Percentiles rank a stretch among this genome's conserved stretches.
phyloP scores from a whole-genome alignment of 2,888 invertebrate genomes.

The Hyles lineata region DNA sequence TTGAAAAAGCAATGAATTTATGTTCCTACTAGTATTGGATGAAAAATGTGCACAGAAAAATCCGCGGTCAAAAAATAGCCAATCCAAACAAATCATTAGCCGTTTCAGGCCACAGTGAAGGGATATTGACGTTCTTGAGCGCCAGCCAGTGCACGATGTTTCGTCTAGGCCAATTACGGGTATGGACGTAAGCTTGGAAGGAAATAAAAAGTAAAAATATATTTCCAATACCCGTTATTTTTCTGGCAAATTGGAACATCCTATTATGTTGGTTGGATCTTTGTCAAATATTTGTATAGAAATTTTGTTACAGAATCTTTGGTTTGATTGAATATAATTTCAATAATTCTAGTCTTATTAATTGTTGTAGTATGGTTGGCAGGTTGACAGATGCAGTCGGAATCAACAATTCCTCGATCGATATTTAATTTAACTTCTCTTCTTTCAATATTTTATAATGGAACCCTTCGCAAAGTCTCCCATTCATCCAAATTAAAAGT shows the following conservation, averaged over 20 bases:
- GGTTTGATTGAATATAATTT: no score
- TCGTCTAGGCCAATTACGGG: neutral
- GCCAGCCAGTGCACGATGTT: neutral
- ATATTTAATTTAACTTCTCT: conserved; percentile 9
- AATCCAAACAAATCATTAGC: neutral
- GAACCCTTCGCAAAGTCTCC: neutral
- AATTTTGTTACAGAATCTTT: no score
- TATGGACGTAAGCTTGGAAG: neutral
- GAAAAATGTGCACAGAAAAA: neutral
- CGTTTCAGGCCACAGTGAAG: neutral
- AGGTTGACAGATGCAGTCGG: no score
- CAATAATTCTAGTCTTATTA: no score
- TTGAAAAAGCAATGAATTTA: no score
- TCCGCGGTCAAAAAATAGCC: neutral
- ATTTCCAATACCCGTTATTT: no score
- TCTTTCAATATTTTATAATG: conserved; percentile 7
- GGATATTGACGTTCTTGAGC: neutral
- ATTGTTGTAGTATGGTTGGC: no score
- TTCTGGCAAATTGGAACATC: no score
- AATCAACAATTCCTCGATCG: no score
- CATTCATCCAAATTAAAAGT: conserved; percentile 1
- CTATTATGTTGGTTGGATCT: no score
- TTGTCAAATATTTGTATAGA: no score
- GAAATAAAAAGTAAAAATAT: neutral
- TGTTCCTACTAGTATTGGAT: no score